These are phyloP conservation scores for Mesaphorura yosii DNA, from an alignment of 1,140 invertebrate species.

Conservation along the genomic window DNA sequence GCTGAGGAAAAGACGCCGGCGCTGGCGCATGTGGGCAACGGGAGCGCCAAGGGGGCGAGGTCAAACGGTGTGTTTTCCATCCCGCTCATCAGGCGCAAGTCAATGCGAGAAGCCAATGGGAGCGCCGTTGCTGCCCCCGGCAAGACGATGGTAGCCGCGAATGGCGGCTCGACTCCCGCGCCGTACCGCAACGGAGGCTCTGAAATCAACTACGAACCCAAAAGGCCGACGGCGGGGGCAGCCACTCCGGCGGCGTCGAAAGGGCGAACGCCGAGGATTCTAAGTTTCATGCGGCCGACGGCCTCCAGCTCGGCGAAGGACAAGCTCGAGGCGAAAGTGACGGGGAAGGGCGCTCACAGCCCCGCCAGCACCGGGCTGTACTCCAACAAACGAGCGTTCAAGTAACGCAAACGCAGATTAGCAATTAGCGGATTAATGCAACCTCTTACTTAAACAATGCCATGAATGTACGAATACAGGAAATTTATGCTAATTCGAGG, in stretches of 20 bases:
- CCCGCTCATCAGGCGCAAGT: slow-evolving; percentile 54
- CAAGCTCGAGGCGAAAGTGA: slow-evolving; percentile 32
- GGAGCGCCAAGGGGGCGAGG: slow-evolving; percentile 3
- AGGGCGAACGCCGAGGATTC: slow-evolving; percentile 34
- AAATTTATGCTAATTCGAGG: too few species aligned
- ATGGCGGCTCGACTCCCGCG: not conserved
- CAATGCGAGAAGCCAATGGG: slow-evolving; percentile 48
- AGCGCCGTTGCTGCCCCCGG: slow-evolving; percentile 30
- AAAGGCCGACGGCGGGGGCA: not conserved
- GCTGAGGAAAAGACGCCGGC: slow-evolving; percentile 5
- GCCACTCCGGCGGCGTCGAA: not conserved
- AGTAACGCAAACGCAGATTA: too few species aligned
- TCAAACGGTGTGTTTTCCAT: slow-evolving; percentile 32
- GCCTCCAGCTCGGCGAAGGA: slow-evolving; percentile 49
- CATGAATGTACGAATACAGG: too few species aligned
- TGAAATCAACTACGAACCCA: not conserved
- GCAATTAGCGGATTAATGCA: too few species aligned
- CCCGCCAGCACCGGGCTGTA: too few species aligned
- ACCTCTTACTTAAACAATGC: too few species aligned
- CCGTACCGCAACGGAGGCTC: not conserved
- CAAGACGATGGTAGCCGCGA: not conserved
- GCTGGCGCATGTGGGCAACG: not conserved
- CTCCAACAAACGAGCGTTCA: too few species aligned
- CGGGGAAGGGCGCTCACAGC: too few species aligned
- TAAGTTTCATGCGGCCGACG: slow-evolving; percentile 52